These are phyloP conservation scores for Gnathonemus echidnorhynchus DNA, from an alignment of 2,113 vertebrate genomes.

Conservation along the genomic window DNA sequence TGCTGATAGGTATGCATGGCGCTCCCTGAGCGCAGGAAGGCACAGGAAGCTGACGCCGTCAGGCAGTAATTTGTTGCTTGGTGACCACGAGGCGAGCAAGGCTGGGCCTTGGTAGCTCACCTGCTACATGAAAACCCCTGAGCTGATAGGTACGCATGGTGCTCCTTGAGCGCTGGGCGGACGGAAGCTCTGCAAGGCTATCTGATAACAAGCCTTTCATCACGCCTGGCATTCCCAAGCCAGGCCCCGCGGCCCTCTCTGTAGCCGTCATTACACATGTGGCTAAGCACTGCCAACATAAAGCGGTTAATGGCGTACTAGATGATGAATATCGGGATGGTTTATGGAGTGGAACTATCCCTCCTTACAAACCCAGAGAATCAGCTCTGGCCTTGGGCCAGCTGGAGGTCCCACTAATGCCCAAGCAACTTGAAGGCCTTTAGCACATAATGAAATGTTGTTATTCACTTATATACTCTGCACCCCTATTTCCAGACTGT, in stretches of 20 bases:
- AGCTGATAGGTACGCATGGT: neutral
- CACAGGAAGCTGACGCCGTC: neutral
- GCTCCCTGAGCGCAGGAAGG: neutral
- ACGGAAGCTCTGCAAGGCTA: neutral
- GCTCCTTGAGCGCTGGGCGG: neutral
- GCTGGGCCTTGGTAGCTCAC: neutral
- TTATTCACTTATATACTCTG: neutral
- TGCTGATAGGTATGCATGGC: neutral
- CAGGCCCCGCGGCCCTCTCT: neutral
- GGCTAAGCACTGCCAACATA: neutral
- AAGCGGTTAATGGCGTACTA: conserved; percentile 17
- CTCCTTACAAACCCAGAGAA: neutral
- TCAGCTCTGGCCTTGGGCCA: neutral
- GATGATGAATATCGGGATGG: conserved; percentile 15
- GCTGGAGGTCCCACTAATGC: neutral
- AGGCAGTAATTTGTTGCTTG: neutral
- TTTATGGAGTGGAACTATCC: conserved; percentile 12
- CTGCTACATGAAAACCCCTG: neutral
- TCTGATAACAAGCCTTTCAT: conserved; percentile 1
- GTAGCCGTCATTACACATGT: neutral
- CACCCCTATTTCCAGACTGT: neutral
- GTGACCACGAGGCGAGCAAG: neutral
- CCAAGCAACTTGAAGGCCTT: neutral
- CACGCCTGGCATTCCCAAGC: neutral
- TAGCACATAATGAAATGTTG: neutral